A percentile compares a stretch with the other conserved stretches of the same genome.
phyloP scores from a whole-genome alignment of 2,113 vertebrate species.

The Pandion haliaetus region DNA sequence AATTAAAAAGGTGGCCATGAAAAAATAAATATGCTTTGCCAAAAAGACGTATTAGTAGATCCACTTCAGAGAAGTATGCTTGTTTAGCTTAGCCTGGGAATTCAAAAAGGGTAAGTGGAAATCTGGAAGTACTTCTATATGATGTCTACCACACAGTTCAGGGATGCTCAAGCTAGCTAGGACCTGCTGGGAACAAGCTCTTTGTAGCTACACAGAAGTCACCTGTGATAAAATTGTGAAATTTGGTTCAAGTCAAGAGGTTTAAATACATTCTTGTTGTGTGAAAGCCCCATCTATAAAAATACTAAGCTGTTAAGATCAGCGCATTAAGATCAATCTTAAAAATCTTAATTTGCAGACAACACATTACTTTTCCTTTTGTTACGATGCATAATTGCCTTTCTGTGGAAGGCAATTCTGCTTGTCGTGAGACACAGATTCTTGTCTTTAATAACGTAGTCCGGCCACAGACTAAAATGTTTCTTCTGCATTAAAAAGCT shows the following conservation, averaged over 20 bases:
- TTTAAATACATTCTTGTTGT: not conserved
- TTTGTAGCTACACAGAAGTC: not conserved
- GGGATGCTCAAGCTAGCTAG: not conserved
- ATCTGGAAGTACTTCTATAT: not conserved
- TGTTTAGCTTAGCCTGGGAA: not conserved
- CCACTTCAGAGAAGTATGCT: not conserved
- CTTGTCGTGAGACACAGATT: not conserved
- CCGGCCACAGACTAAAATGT: not conserved
- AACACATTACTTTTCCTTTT: not conserved
- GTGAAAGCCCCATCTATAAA: not conserved
- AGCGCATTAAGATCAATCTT: not conserved
- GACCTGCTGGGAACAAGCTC: not conserved
- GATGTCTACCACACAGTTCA: not conserved
- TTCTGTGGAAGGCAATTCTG: not conserved
- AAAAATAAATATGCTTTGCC: not conserved
- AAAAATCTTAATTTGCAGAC: not conserved
- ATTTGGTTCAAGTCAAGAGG: not conserved
- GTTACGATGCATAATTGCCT: not conserved
- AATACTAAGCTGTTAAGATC: not conserved
- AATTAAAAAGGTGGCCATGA: not conserved
- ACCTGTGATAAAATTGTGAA: not conserved
- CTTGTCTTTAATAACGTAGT: not conserved
- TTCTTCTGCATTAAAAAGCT: not conserved
- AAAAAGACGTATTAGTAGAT: not conserved
- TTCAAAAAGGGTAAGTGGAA: not conserved